A percentile compares a stretch with the other conserved stretches of the same genome.
Conservation (phyloP, 2,113 vertebrate genomes). For the Sminthopsis crassicaudata region DNA sequence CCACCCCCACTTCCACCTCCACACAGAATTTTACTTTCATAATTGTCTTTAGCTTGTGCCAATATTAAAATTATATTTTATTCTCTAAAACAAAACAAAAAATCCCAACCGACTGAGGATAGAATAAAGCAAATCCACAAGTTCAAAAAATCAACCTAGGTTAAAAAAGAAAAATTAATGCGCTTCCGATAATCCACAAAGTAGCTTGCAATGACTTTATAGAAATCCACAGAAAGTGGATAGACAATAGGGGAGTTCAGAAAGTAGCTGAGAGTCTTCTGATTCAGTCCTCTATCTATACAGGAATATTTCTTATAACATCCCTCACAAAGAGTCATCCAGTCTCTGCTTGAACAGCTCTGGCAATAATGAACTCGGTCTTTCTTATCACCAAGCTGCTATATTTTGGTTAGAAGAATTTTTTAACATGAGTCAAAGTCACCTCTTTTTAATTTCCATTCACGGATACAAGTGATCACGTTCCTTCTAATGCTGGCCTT, state of each 20-base stretch:
- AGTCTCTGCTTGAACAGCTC: neutral
- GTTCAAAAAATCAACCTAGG: neutral
- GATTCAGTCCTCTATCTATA: neutral
- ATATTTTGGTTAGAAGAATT: neutral
- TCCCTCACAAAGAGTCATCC: neutral
- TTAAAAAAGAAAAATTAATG: neutral
- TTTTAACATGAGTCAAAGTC: neutral
- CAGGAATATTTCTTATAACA: neutral
- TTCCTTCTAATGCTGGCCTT: neutral
- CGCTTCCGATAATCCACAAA: neutral
- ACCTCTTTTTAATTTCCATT: neutral
- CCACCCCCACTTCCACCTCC: neutral
- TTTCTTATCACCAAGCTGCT: neutral
- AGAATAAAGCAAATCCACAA: neutral
- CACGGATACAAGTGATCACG: neutral
- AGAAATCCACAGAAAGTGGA: neutral
- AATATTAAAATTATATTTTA: neutral
- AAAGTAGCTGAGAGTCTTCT: neutral
- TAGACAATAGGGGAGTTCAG: neutral
- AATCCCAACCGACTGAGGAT: neutral
- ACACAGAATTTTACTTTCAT: neutral
- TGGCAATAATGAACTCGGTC: neutral
- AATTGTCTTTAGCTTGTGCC: neutral
- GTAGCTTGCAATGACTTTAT: neutral
- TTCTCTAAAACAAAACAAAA: neutral